phyloP scores from a whole-genome alignment of 2,113 vertebrate species.

The Globicephala melas region DNA sequence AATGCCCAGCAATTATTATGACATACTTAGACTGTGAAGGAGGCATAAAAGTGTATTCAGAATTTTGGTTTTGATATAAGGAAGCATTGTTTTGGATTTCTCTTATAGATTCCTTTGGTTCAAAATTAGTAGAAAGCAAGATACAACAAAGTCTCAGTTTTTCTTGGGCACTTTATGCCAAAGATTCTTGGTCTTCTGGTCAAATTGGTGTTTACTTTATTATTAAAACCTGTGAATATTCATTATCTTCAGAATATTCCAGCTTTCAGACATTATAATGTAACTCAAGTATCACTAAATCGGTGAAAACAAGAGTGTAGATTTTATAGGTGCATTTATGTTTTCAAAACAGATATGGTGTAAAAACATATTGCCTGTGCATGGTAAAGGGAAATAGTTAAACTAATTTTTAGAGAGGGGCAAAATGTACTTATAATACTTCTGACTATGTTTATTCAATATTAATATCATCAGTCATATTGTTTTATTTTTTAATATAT shows the following conservation, averaged over 20 bases:
- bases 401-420: slow-evolving; percentile 54
- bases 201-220: neutral
- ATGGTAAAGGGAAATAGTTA: slow-evolving; percentile 11
- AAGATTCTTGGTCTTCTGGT: neutral
- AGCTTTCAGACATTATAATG: slow-evolving; percentile 24
- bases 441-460: neutral
- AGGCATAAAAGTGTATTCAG: neutral
- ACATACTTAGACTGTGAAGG: neutral
- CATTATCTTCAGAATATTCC: slow-evolving; percentile 15
- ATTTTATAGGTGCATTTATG: slow-evolving; percentile 60
- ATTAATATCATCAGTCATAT: neutral
- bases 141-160: neutral
- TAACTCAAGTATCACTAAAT: neutral
- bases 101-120: neutral
- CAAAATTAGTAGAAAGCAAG: neutral
- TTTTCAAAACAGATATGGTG: slow-evolving; percentile 9
- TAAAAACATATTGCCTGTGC: slow-evolving; percentile 55
- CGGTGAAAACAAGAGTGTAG: neutral
- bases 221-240: neutral
- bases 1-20: neutral
- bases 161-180: neutral
- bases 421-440: slow-evolving; percentile 2
- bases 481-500: neutral
- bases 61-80: neutral
- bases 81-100: neutral